Conservation (phyloP, 1,140 invertebrate species). For the Brachionus plicatilis region DNA sequence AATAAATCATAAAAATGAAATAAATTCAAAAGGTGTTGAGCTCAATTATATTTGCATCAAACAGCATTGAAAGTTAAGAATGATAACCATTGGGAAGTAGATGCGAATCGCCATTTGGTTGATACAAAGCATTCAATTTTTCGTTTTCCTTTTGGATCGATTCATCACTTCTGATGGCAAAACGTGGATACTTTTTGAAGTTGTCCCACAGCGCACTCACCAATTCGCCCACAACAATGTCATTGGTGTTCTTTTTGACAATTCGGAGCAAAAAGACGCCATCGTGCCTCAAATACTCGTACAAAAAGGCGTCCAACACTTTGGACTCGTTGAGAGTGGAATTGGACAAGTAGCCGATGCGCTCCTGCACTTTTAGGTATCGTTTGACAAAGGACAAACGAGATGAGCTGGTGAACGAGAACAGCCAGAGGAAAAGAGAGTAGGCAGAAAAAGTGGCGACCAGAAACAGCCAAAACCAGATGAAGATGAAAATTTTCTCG, state of each 20-base stretch:
- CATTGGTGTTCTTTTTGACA: conserved; percentile 59
- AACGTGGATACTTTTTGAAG: conserved; percentile 33
- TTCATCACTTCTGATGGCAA: conserved; percentile 17
- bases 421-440: conserved; percentile 1
- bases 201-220: conserved; percentile 55
- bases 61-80: neutral
- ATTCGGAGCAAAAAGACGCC: conserved; percentile 58
- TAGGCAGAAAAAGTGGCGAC: neutral
- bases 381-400: conserved; percentile 31
- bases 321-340: conserved; percentile 44
- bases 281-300: conserved; percentile 59
- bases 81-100: neutral
- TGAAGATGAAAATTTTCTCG: conserved; percentile 42
- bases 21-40: neutral
- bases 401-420: neutral
- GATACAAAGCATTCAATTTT: conserved; percentile 15
- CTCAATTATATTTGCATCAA: neutral
- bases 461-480: conserved; percentile 35
- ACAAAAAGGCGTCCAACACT: conserved; percentile 54
- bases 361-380: conserved; percentile 22
- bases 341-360: neutral
- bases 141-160: neutral
- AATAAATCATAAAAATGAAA: neutral
- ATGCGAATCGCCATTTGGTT: conserved; percentile 5
- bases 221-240: conserved; percentile 58